phyloP scores from a whole-genome alignment of 2,888 invertebrate species.

The Euplexia lucipara region DNA sequence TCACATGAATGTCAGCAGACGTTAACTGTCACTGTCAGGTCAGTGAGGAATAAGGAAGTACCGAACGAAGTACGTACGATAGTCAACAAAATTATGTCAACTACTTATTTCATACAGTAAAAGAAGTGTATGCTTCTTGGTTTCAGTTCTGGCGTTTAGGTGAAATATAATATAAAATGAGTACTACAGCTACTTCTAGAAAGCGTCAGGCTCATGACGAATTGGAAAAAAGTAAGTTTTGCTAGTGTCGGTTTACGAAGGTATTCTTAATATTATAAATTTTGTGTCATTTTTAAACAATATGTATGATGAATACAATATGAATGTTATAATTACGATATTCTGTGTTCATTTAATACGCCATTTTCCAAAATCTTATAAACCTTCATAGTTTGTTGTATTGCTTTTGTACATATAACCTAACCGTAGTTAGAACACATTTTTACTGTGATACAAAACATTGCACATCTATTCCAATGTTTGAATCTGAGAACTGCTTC shows the following conservation, averaged over 20 bases:
- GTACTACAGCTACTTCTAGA: constrained; percentile 46
- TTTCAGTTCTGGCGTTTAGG: constrained; percentile 1
- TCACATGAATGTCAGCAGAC: too few relatives aligned
- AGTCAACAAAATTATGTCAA: too few relatives aligned
- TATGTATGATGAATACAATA: too few relatives aligned
- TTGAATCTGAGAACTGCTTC: not conserved
- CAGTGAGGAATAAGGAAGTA: too few relatives aligned
- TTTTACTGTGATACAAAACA: not conserved
- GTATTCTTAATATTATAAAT: not conserved
- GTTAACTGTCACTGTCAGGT: too few relatives aligned
- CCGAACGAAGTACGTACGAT: too few relatives aligned
- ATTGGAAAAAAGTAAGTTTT: constrained; percentile 59
- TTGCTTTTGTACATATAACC: constrained; percentile 14
- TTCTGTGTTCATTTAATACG: not conserved
- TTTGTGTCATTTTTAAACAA: not conserved
- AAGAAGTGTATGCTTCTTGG: too few relatives aligned
- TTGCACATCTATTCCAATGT: not conserved
- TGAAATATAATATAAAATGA: constrained; percentile 34
- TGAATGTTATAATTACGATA: not conserved
- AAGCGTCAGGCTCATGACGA: constrained; percentile 63
- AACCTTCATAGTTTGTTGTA: not conserved
- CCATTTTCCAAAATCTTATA: too few relatives aligned
- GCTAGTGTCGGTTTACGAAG: not conserved
- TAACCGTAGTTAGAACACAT: constrained; percentile 5
- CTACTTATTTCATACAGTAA: too few relatives aligned